These are phyloP conservation scores for Tuberolachnus salignus DNA, from an alignment of 2,888 invertebrate species.

Conservation along the genomic window DNA sequence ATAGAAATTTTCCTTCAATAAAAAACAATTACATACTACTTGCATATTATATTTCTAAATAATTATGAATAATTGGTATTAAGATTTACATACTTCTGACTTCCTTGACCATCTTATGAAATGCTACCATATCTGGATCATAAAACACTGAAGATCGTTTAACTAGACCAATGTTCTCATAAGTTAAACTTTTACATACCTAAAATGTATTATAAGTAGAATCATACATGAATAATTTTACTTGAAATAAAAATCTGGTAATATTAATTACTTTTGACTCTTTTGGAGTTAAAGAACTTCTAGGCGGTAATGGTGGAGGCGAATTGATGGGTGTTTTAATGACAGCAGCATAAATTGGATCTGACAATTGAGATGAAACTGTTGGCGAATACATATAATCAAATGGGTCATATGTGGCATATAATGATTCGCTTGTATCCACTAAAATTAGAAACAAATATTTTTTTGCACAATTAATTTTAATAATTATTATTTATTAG, in stretches of 20 bases:
- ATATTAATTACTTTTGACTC: constrained; percentile 39
- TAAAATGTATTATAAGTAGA: constrained; percentile 36
- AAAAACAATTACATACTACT: constrained; percentile 38
- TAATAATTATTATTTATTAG: constrained; percentile 5
- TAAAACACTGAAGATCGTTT: constrained; percentile 71
- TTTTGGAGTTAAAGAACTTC: constrained; percentile 53
- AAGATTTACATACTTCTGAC: constrained; percentile 71
- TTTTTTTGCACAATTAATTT: constrained; percentile 15
- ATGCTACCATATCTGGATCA: constrained; percentile 78
- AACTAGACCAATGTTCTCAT: constrained; percentile 62
- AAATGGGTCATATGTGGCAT: constrained; percentile 79
- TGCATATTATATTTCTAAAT: constrained; percentile 47
- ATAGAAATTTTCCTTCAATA: constrained; percentile 72
- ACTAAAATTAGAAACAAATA: constrained; percentile 8
- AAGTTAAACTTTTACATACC: constrained; percentile 58
- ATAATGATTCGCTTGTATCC: constrained; percentile 63
- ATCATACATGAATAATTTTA: constrained; percentile 19
- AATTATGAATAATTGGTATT: neutral
- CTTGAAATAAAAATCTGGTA: constrained; percentile 22
- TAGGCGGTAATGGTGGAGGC: constrained; percentile 58
- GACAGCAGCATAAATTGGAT: constrained; percentile 75
- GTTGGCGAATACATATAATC: constrained; percentile 74
- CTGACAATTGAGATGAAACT: constrained; percentile 69
- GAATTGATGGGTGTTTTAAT: constrained; percentile 63
- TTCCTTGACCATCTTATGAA: constrained; percentile 81